A percentile compares a stretch with the other conserved stretches of the same genome.
phyloP scores from a whole-genome alignment of 1,140 invertebrate genomes.

The Chymomyza costata region DNA sequence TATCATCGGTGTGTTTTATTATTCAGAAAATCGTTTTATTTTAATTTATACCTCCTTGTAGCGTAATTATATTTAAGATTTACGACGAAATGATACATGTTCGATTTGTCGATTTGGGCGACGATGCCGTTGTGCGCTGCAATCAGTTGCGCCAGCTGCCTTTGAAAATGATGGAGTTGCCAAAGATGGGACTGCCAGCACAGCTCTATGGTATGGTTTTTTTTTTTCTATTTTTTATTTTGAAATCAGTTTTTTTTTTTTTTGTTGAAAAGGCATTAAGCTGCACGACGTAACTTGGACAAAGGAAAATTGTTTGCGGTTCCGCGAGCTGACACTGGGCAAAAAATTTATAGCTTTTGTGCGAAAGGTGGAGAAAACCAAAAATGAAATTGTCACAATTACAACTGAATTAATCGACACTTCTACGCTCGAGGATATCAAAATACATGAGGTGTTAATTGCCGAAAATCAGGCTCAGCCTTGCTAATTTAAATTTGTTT shows the following conservation, averaged over 20 bases:
- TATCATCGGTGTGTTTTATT: conserved; percentile 64
- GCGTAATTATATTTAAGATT: conserved; percentile 63
- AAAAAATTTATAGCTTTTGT: conserved; percentile 63
- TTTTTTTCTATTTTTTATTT: too few species aligned
- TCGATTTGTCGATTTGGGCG: conserved; percentile 64
- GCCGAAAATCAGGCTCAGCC: conserved; percentile 50
- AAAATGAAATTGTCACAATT: conserved; percentile 31
- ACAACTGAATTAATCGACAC: conserved; percentile 56
- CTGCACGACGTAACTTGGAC: conserved; percentile 54
- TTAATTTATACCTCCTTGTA: conserved; percentile 11
- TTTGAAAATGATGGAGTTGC: conserved; percentile 50
- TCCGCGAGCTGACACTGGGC: conserved; percentile 60
- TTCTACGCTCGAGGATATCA: conserved; percentile 57
- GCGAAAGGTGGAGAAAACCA: conserved; percentile 30
- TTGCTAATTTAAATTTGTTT: conserved; percentile 29
- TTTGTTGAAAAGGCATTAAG: conserved; percentile 62
- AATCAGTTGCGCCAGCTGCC: conserved; percentile 54
- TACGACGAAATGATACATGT: conserved; percentile 65
- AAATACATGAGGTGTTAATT: conserved; percentile 55
- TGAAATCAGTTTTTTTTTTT: too few species aligned
- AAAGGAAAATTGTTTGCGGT: conserved; percentile 61
- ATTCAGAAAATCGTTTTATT: background rate
- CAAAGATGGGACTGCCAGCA: conserved; percentile 63
- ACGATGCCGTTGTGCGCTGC: conserved; percentile 55
- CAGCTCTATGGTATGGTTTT: conserved; percentile 55